Evolutionary conservation across 2,113 vertebrate genomes (phyloP).

Genomic region (Limanda limanda): DNA sequence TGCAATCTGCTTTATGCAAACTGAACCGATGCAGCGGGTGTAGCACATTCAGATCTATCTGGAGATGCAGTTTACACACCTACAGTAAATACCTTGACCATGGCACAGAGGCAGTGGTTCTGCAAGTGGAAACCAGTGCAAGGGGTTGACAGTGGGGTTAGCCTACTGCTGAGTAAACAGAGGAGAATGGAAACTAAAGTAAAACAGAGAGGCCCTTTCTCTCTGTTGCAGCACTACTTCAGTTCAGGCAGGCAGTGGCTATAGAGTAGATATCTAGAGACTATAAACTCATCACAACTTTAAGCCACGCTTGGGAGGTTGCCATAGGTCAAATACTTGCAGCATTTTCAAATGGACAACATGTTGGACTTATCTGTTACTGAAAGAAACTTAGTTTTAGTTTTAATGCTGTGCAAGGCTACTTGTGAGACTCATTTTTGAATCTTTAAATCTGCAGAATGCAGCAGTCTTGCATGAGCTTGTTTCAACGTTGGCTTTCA

Average conservation of each 20-base stretch:
- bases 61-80: conserved; percentile 21
- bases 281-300: conserved; percentile 77
- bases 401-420: background rate
- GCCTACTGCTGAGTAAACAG: conserved; percentile 69
- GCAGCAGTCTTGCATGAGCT: conserved; percentile 28
- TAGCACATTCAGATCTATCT: background rate
- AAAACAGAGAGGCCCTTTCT: conserved; percentile 65
- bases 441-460: background rate
- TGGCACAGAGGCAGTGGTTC: conserved; percentile 23
- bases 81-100: conserved; percentile 14
- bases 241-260: conserved; percentile 45
- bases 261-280: conserved; percentile 65
- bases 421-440: background rate
- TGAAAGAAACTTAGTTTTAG: background rate
- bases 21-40: background rate
- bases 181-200: conserved; percentile 60
- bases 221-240: conserved; percentile 59
- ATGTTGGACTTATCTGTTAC: background rate
- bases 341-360: conserved; percentile 17
- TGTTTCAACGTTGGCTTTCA: conserved; percentile 23
- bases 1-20: conserved; percentile 34
- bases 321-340: conserved; percentile 51
- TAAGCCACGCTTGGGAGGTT: conserved; percentile 76
- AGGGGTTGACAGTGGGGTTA: conserved; percentile 45
- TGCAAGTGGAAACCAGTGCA: conserved; percentile 40